Conservation (phyloP, 2,797 vertebrate species). For the Luscinia megarhynchos region DNA sequence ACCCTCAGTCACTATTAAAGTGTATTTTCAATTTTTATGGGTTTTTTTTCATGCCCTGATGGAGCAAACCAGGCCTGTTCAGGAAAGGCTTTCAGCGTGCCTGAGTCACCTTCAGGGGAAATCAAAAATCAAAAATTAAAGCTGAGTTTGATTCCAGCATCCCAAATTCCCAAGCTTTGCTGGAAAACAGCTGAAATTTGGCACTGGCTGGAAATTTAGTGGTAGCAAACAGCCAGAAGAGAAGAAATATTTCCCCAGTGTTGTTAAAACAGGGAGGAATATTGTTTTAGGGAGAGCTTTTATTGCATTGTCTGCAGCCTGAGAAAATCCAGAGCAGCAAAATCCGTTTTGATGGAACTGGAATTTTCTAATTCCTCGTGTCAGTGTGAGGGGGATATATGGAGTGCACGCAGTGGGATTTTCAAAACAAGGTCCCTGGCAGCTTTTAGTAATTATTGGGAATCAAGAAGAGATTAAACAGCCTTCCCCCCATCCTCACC, state of each 20-base stretch:
- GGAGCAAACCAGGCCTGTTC: neutral
- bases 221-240: neutral
- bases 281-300: constrained; percentile 23
- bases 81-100: neutral
- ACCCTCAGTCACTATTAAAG: neutral
- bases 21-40: neutral
- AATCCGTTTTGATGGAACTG: neutral
- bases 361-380: neutral
- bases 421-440: constrained; percentile 12
- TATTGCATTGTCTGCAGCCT: constrained; percentile 49
- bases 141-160: neutral
- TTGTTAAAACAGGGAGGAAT: constrained; percentile 7
- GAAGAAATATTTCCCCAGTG: neutral
- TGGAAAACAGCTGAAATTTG: constrained; percentile 1
- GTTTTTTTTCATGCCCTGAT: neutral
- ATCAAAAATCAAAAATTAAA: neutral
- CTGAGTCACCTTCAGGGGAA: constrained; percentile 23
- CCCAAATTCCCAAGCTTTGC: neutral
- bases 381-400: neutral
- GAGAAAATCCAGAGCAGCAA: constrained; percentile 28
- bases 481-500: neutral
- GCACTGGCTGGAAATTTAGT: neutral
- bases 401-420: neutral
- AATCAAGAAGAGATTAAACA: neutral
- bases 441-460: constrained; percentile 40